These are phyloP conservation scores for Zalophus californianus DNA, from an alignment of 2,797 vertebrate genomes.

Conservation along the genomic window DNA sequence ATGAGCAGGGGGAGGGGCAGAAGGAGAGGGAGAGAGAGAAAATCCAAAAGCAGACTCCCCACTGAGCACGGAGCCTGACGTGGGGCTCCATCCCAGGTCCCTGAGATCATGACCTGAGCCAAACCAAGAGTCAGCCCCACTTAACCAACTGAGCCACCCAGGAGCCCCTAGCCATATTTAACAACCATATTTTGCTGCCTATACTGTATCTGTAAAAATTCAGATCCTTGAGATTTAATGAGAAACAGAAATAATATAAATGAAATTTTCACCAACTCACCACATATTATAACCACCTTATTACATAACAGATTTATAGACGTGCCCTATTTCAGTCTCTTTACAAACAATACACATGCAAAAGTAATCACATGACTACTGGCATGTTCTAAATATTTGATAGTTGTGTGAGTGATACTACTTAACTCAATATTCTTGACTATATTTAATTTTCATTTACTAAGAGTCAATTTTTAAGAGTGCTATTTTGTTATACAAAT, in stretches of 20 bases:
- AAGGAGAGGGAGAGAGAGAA: neutral
- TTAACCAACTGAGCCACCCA: neutral
- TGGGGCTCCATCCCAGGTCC: neutral
- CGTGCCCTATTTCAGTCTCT: neutral
- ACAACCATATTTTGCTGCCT: neutral
- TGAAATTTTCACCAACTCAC: neutral
- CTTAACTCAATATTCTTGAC: neutral
- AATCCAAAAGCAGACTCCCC: neutral
- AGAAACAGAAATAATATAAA: neutral
- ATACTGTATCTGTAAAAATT: neutral
- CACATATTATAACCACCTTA: neutral
- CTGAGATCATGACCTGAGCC: neutral
- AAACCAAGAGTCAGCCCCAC: neutral
- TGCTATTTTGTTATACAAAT: neutral
- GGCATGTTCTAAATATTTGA: neutral
- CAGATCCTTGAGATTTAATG: constrained; percentile 8
- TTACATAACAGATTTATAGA: neutral
- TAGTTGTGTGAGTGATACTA: neutral
- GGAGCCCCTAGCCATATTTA: neutral
- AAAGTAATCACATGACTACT: neutral
- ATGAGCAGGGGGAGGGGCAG: neutral
- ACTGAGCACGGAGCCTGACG: neutral
- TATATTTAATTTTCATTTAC: neutral
- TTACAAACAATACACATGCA: neutral
- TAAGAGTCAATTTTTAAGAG: neutral